Conservation (phyloP, 2,888 invertebrate species). For the Rotaria sp. region DNA sequence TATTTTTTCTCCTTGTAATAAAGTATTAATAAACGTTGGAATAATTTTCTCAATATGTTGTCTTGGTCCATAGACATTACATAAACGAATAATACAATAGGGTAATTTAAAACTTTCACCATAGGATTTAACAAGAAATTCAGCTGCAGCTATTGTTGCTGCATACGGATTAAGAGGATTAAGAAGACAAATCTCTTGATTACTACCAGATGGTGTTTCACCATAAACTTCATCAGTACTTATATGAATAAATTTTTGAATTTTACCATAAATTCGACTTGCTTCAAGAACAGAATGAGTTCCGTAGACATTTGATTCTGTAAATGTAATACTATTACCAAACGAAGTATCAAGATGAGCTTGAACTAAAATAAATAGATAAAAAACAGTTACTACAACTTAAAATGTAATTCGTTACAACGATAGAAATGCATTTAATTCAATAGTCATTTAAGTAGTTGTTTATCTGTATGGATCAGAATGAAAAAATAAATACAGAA, state of each 20-base stretch:
- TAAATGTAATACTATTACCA: slow-evolving; percentile 45
- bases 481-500: too few relatives aligned
- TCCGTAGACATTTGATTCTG: slow-evolving; percentile 45
- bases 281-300: slow-evolving; percentile 45
- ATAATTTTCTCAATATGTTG: slow-evolving; percentile 47
- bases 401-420: too few relatives aligned
- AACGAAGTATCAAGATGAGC: slow-evolving; percentile 43
- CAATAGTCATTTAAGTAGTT: too few relatives aligned
- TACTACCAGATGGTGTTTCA: slow-evolving; percentile 34
- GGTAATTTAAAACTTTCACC: slow-evolving; percentile 45
- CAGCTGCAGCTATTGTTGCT: slow-evolving; percentile 47
- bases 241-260: slow-evolving; percentile 45
- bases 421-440: too few relatives aligned
- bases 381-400: too few relatives aligned
- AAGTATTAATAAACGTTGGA: slow-evolving; percentile 45
- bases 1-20: slow-evolving; percentile 44
- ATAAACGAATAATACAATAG: slow-evolving; percentile 44
- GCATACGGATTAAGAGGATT: slow-evolving; percentile 48
- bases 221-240: slow-evolving; percentile 54
- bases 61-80: slow-evolving; percentile 47
- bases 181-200: slow-evolving; percentile 36
- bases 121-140: slow-evolving; percentile 46
- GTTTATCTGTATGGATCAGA: too few relatives aligned
- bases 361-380: neutral
- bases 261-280: slow-evolving; percentile 42